phyloP scores from a whole-genome alignment of 2,113 vertebrate species.

The rabbit (Oryctolagus cuniculus) region DNA sequence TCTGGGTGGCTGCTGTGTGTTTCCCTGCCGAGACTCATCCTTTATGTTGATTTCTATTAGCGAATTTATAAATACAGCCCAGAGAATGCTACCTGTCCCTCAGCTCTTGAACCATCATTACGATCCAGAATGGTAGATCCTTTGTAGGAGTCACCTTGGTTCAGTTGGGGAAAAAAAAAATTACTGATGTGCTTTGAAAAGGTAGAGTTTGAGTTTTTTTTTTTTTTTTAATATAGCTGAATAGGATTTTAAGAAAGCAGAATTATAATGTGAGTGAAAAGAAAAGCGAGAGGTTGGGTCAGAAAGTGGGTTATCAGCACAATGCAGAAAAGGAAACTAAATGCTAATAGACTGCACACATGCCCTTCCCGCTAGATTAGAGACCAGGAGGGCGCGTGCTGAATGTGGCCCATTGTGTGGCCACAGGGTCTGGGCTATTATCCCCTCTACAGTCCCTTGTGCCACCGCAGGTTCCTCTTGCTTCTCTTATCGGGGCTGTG shows the following conservation, averaged over 20 bases:
- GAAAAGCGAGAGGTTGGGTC: conserved; percentile 82
- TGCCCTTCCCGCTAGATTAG: conserved; percentile 86
- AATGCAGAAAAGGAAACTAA: conserved; percentile 86
- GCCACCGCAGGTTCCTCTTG: conserved; percentile 81
- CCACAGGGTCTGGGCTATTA: conserved; percentile 81
- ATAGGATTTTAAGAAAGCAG: conserved; percentile 84
- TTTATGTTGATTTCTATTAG: conserved; percentile 80
- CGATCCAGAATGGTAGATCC: conserved; percentile 75
- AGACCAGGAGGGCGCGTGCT: conserved; percentile 79
- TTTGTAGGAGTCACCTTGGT: conserved; percentile 85
- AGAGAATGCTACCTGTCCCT: conserved; percentile 77
- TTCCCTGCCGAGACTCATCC: not conserved
- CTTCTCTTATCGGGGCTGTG: conserved; percentile 84
- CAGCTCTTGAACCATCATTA: conserved; percentile 84
- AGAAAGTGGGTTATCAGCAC: conserved; percentile 87
- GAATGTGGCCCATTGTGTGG: conserved; percentile 83
- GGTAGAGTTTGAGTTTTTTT: conserved; percentile 68
- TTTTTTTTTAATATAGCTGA: conserved; percentile 66
- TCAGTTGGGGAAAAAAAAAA: conserved; percentile 72
- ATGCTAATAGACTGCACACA: conserved; percentile 83
- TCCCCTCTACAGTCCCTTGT: conserved; percentile 76
- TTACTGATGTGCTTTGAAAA: conserved; percentile 77
- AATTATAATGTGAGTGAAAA: conserved; percentile 84
- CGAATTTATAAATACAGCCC: conserved; percentile 61
- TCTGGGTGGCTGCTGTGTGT: not conserved